Conservation (phyloP, 2,888 invertebrate species). For the Eurytoma californica region DNA sequence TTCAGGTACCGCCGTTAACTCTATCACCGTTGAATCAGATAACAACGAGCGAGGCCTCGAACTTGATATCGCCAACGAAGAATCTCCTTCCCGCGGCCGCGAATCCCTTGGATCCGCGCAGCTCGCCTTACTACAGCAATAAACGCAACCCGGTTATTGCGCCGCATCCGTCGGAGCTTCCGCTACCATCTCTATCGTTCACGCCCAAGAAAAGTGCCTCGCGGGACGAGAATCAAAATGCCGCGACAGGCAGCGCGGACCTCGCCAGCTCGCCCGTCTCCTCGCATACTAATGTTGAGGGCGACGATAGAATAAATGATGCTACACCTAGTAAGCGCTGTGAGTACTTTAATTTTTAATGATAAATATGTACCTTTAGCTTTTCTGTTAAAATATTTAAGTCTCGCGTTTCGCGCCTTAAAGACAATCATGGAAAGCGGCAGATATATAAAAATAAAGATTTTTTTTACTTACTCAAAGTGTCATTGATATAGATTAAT, state of each 20-base stretch:
- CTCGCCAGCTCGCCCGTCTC: slow-evolving; percentile 36
- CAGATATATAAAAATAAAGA: no score
- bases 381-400: no score
- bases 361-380: background rate
- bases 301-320: slow-evolving; percentile 61
- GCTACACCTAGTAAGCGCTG: slow-evolving; percentile 68
- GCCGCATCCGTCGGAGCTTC: slow-evolving; percentile 73
- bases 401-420: no score
- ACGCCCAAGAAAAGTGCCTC: slow-evolving; percentile 65
- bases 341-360: slow-evolving; percentile 57
- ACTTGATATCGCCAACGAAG: slow-evolving; percentile 70
- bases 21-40: slow-evolving; percentile 68
- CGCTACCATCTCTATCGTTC: slow-evolving; percentile 69
- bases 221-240: slow-evolving; percentile 35
- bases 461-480: no score
- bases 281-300: slow-evolving; percentile 54
- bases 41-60: slow-evolving; percentile 59
- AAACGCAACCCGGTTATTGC: slow-evolving; percentile 67
- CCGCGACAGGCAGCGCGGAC: slow-evolving; percentile 17
- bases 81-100: slow-evolving; percentile 69
- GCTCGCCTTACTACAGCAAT: slow-evolving; percentile 68
- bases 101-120: slow-evolving; percentile 70
- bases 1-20: slow-evolving; percentile 68
- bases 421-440: no score
- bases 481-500: background rate